Conservation (phyloP, 1,140 invertebrate genomes). For the Diploscapter pachys region DNA sequence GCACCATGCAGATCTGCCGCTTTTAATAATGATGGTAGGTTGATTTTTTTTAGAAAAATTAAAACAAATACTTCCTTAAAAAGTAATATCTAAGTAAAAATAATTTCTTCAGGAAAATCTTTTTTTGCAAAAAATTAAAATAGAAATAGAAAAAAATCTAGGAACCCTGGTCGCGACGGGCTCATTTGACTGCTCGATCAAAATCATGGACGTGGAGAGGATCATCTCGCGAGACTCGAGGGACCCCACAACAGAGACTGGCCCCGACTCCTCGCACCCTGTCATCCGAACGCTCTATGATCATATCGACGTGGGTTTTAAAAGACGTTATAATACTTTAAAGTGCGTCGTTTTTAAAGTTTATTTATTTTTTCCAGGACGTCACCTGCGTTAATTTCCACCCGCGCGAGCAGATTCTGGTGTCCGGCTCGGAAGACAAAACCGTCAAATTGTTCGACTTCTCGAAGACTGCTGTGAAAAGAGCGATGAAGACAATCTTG, state of each 20-base stretch:
- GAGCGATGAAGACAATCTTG: constrained; percentile 78
- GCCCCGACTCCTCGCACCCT: constrained; percentile 74
- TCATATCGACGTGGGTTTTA: constrained; percentile 73
- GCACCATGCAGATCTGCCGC: constrained; percentile 88
- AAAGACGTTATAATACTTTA: background rate
- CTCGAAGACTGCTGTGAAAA: constrained; percentile 94
- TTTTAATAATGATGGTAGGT: constrained; percentile 79
- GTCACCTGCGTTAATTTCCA: constrained; percentile 95
- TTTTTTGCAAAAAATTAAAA: too few species aligned
- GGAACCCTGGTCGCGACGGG: constrained; percentile 93
- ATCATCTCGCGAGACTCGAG: constrained; percentile 74
- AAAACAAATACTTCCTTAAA: too few species aligned
- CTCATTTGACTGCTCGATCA: constrained; percentile 95
- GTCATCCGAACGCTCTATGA: constrained; percentile 98
- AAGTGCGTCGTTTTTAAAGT: too few species aligned
- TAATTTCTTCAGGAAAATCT: too few species aligned
- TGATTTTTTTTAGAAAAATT: background rate
- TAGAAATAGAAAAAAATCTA: constrained; percentile 25
- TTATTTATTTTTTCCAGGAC: constrained; percentile 65
- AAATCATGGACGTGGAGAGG: constrained; percentile 92
- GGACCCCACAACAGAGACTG: constrained; percentile 54
- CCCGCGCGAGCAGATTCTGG: constrained; percentile 78
- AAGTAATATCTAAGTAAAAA: too few species aligned
- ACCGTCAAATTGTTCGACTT: constrained; percentile 95
- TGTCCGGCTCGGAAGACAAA: constrained; percentile 86